Percentiles rank a stretch among this genome's conserved stretches.
These are phyloP conservation scores for Nansenia antarctica DNA, from an alignment of 2,113 vertebrate species.

Conservation along the genomic window DNA sequence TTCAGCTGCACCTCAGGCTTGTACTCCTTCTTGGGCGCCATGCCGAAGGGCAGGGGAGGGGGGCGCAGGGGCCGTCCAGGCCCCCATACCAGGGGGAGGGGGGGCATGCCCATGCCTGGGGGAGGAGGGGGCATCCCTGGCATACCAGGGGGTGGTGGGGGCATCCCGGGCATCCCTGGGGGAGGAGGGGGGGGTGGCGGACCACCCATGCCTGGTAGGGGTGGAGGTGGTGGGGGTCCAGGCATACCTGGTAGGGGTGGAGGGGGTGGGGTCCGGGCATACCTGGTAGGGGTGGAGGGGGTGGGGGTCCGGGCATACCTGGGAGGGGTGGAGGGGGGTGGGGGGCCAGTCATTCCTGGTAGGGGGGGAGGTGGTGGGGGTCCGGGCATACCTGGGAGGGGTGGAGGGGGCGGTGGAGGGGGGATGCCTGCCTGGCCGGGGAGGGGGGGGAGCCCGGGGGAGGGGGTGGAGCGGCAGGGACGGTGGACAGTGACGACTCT, in stretches of 20 bases:
- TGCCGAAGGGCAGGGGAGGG: conserved; percentile 76
- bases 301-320: conserved; percentile 3
- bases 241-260: conserved; percentile 45
- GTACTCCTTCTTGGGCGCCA: conserved; percentile 81
- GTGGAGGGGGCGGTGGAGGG: conserved; percentile 28
- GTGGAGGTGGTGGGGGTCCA: conserved; percentile 59
- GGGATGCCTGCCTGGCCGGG: background rate
- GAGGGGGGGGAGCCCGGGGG: conserved; percentile 16
- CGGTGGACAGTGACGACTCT: conserved; percentile 69
- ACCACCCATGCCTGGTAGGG: conserved; percentile 13
- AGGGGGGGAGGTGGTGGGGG: conserved; percentile 50
- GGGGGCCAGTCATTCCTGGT: conserved; percentile 29
- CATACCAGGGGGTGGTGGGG: conserved; percentile 68
- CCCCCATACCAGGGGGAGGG: conserved; percentile 67
- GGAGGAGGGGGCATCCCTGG: conserved; percentile 60
- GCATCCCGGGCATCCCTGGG: conserved; percentile 59
- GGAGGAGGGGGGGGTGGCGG: conserved; percentile 58
- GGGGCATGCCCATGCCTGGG: conserved; percentile 33
- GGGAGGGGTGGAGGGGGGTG: conserved; percentile 49
- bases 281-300: conserved; percentile 46
- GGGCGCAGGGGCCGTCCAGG: conserved; percentile 55
- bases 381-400: conserved; percentile 48
- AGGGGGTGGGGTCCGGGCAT: conserved; percentile 62
- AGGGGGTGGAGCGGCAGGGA: conserved; percentile 59
- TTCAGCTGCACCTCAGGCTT: conserved; percentile 81